Conservation (phyloP, 2,113 vertebrate genomes). For the Actinemys pallida region DNA sequence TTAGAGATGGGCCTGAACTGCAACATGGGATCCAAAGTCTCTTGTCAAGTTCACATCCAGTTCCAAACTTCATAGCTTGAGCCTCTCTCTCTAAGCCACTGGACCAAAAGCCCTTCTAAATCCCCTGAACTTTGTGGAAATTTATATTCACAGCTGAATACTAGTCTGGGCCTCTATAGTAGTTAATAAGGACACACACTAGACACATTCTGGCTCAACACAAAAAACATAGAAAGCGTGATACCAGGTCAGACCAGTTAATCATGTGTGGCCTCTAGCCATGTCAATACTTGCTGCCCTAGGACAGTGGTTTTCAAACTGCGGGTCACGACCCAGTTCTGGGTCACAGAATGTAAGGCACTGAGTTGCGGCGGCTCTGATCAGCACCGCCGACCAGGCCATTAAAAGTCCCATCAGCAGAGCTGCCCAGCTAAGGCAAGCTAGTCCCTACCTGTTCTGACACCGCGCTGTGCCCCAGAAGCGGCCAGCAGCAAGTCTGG, state of each 20-base stretch:
- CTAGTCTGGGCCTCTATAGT: neutral
- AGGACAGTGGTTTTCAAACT: neutral
- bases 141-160: neutral
- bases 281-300: neutral
- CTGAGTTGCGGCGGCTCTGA: too few species aligned
- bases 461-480: too few species aligned
- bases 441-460: too few species aligned
- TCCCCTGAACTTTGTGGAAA: neutral
- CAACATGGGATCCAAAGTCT: neutral
- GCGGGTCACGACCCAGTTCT: too few species aligned
- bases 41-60: neutral
- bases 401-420: too few species aligned
- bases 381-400: too few species aligned
- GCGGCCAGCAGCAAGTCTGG: too few species aligned
- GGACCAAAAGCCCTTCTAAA: neutral
- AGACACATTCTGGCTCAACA: neutral
- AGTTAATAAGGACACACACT: neutral
- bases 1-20: neutral
- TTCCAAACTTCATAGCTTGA: neutral
- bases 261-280: neutral
- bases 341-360: too few species aligned
- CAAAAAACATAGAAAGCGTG: neutral
- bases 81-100: neutral
- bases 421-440: too few species aligned
- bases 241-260: neutral